A percentile compares a stretch with the other conserved stretches of the same genome.
Conservation (phyloP, 2,113 vertebrate species). For the Carassius auratus region DNA sequence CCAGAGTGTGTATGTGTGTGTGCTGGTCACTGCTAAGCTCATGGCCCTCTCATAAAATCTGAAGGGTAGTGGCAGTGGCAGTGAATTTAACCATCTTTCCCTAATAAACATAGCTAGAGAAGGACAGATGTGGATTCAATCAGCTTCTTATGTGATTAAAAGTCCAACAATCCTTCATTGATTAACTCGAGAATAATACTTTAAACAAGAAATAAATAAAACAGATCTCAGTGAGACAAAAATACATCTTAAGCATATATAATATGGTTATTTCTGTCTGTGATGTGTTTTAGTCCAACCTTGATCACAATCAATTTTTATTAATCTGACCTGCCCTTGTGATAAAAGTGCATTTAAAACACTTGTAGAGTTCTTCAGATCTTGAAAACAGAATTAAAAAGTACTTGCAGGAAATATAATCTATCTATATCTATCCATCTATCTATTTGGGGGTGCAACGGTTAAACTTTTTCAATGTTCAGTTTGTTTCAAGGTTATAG, state of each 20-base stretch:
- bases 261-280: background rate
- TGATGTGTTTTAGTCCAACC: background rate
- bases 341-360: background rate
- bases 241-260: background rate
- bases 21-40: slow-evolving; percentile 57
- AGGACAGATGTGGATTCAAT: slow-evolving; percentile 27
- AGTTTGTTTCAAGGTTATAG: too few relatives aligned
- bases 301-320: background rate
- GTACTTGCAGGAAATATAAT: too few relatives aligned
- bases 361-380: too few relatives aligned
- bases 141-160: slow-evolving; percentile 14
- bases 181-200: background rate
- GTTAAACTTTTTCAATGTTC: too few relatives aligned
- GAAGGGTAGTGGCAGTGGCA: slow-evolving; percentile 31
- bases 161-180: background rate
- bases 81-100: slow-evolving; percentile 26
- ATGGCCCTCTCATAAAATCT: slow-evolving; percentile 45
- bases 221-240: background rate
- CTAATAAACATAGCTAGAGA: slow-evolving; percentile 17
- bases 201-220: slow-evolving; percentile 7
- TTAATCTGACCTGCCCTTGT: background rate
- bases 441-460: too few relatives aligned
- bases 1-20: slow-evolving; percentile 32
- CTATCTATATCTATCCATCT: too few relatives aligned
- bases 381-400: too few relatives aligned